phyloP scores from a whole-genome alignment of 2,797 vertebrate genomes.

The Pempheris klunzingeri region DNA sequence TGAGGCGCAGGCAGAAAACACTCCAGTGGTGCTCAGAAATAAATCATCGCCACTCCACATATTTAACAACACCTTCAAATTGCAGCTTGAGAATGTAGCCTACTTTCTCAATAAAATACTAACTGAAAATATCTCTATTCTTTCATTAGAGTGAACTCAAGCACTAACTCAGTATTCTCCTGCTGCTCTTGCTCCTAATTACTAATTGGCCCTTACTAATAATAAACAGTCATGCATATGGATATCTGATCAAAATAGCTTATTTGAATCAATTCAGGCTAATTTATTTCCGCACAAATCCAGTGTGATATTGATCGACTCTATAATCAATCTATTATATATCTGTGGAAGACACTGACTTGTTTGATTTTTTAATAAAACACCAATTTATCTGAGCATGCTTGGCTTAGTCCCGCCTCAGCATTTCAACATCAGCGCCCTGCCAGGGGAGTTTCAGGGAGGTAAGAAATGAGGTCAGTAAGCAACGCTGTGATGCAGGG shows the following conservation, averaged over 20 bases:
- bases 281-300: conserved; percentile 35
- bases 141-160: conserved; percentile 55
- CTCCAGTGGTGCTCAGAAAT: conserved; percentile 43
- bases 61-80: conserved; percentile 51
- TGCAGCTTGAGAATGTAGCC: conserved; percentile 49
- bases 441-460: conserved; percentile 47
- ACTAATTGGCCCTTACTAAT: conserved; percentile 72
- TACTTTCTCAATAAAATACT: conserved; percentile 61
- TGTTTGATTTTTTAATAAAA: conserved; percentile 45
- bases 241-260: conserved; percentile 64
- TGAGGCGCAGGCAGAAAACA: conserved; percentile 49
- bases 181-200: conserved; percentile 61
- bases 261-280: conserved; percentile 50
- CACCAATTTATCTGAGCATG: conserved; percentile 13
- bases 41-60: conserved; percentile 51
- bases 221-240: conserved; percentile 75
- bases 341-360: neutral
- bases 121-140: conserved; percentile 41
- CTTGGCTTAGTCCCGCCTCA: conserved; percentile 11
- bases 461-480: conserved; percentile 72
- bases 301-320: conserved; percentile 35
- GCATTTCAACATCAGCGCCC: conserved; percentile 31
- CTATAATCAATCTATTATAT: conserved; percentile 19
- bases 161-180: conserved; percentile 38
- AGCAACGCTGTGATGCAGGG: conserved; percentile 68